Evolutionary conservation across 1,140 invertebrate species (phyloP).

Genomic region (Drosophila sulfurigaster): DNA sequence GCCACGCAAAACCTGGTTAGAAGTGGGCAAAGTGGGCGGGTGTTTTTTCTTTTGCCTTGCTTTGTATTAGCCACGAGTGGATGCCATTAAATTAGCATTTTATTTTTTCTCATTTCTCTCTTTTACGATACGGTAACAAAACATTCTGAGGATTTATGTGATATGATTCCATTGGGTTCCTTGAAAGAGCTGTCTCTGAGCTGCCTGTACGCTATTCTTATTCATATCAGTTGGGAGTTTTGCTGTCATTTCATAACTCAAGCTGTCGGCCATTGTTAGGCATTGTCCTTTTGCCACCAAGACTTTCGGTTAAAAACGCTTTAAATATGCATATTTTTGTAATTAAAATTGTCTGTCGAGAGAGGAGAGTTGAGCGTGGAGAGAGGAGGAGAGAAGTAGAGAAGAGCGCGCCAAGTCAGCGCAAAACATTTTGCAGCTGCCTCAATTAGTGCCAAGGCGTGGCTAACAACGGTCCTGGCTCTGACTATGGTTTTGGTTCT

Average conservation of each 20-base stretch:
- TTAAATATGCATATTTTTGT: slow-evolving; percentile 81
- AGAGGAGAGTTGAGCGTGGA: neutral
- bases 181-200: neutral
- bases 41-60: neutral
- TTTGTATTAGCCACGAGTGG: slow-evolving; percentile 27
- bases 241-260: slow-evolving; percentile 35
- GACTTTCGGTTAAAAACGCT: slow-evolving; percentile 46
- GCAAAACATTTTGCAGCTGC: slow-evolving; percentile 71
- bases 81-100: slow-evolving; percentile 44
- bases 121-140: neutral
- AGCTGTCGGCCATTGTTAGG: slow-evolving; percentile 50
- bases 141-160: neutral
- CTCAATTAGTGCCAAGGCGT: slow-evolving; percentile 77
- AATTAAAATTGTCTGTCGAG: slow-evolving; percentile 67
- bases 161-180: slow-evolving; percentile 2
- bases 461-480: slow-evolving; percentile 48
- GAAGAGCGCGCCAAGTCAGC: slow-evolving; percentile 54
- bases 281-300: slow-evolving; percentile 54
- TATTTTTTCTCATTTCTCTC: neutral
- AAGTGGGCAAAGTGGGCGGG: neutral
- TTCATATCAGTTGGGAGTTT: slow-evolving; percentile 32
- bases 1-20: neutral
- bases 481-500: too few species aligned
- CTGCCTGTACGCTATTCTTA: slow-evolving; percentile 3
- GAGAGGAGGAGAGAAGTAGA: neutral